A percentile compares a stretch with the other conserved stretches of the same genome.
Evolutionary conservation across 2,113 vertebrate species (phyloP).

Genomic region (Burhinus bistriatus): DNA sequence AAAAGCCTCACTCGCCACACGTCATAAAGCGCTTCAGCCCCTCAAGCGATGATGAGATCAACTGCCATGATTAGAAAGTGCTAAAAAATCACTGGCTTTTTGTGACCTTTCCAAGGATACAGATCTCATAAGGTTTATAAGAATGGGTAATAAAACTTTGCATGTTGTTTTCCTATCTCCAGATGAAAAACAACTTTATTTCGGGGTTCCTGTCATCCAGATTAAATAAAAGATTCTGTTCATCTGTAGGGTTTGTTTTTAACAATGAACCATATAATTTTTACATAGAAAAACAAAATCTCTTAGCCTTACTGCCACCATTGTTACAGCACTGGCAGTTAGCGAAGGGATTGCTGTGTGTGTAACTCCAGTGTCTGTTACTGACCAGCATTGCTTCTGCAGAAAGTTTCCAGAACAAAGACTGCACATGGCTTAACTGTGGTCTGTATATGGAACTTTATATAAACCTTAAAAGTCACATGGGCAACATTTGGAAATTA

Average conservation of each 20-base stretch:
- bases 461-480: background rate
- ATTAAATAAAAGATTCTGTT: slow-evolving; percentile 36
- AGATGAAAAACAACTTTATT: slow-evolving; percentile 50
- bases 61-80: background rate
- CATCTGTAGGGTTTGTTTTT: slow-evolving; percentile 27
- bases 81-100: background rate
- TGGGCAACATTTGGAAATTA: background rate
- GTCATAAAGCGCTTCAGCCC: background rate
- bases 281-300: slow-evolving; percentile 27
- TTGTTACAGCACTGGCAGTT: slow-evolving; percentile 33
- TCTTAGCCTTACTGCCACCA: slow-evolving; percentile 35
- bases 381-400: background rate
- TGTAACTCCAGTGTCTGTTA: background rate
- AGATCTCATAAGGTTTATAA: background rate
- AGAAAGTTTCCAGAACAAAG: background rate
- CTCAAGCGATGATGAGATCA: background rate
- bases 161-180: background rate
- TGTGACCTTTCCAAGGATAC: background rate
- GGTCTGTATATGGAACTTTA: background rate
- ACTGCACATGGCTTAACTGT: background rate
- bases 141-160: background rate
- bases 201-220: slow-evolving; percentile 21
- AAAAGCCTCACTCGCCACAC: background rate
- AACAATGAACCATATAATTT: slow-evolving; percentile 52
- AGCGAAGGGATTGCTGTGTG: background rate